Evolutionary conservation across 2,888 invertebrate species (phyloP), one percentile per base, ranked within the genome.

Genomic region (Chymomyza amoena): DNA sequence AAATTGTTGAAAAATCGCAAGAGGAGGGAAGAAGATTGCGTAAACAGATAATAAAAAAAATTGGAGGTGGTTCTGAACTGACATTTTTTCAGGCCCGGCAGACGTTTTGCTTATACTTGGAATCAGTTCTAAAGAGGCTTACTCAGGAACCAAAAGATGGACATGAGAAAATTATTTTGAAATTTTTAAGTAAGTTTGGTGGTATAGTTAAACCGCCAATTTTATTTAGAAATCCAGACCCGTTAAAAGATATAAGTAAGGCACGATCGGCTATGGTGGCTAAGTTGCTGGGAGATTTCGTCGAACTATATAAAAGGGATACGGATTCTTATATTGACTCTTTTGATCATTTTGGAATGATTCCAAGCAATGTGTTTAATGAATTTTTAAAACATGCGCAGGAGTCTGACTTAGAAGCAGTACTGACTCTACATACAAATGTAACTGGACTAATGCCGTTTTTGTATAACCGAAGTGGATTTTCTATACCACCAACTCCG

Each of bases 191-290:
- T 81, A 95, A 95, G 74, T 95, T 95, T 36, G 94, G 95, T 39
- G 93, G 93, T 73, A 93, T 93, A 75, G 94, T 96, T 65, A 94
- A 95, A 78, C 94, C 95, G 78, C 96, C 96, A 1, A 93, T 94
- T 77, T 83, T 89, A 25, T 93, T 95, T 71, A 93, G 94, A 89
- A 95, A 94, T 68, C 83, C 89, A 3, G 87, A 89, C 61, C 90
- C 81, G 60, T 93, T 93, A 69, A 95, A 95, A 91, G 93, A 96
- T 89, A 93, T 95, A 82, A 95, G 95, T 89, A 97, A 97, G 92
- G 97, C 97, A 91, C 93, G 95, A 28, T 95, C 96, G 71, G 97
- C 97, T 1, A 94, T 97, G 81, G 95, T 96, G 64, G 96, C 97
- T 1, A 97, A 96, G 91, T 95, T 96, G 82, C 92, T 91, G 64